Base-by-base conservation (phyloP, 2,888 invertebrate species). In the Allygus modestus region DNA sequence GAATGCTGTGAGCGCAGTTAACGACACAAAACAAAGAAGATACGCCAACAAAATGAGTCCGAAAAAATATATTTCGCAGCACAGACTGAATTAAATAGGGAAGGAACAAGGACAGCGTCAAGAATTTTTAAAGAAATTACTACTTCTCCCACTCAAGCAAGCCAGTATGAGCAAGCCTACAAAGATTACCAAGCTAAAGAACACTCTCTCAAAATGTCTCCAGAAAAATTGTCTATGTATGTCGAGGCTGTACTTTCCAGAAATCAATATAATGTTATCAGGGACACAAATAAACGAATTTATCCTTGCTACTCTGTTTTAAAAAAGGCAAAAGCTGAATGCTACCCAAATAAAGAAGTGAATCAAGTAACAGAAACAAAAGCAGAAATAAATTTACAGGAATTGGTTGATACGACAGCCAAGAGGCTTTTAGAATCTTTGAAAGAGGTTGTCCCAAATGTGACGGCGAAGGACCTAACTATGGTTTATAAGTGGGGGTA, bases 401-500 rank as follows among this genome's bases (percentile, higher is more conserved):
- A n/a, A 61, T 28, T 61, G 23, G 23, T 61, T 7, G 61, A 61
- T 28, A n/a, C 2, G 12, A 61, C 61, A 61, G 11, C 28, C 23
- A 9, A n/a, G 26, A 26, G 61, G 26, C 61, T 61, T 23, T 11
- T 9, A n/a, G 26, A 71, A 41, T 79, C 81, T 54, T 81, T 84
- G 20, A n/a, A 84, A 46, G 46, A 71, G 33, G 54, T 31, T 17
- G 46, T 81, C 23, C 33, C 23, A 85, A 83, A 84, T 85, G 81
- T 85, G 43, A 87, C 87, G 81, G 37, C 81, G 69, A 20, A 61
- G n/a, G 73, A 65, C 73, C 77, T 87, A 75, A 54, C 84, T 46
- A 71, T 88, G 43, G 84, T 87, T 33, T 88, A 75, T n/a, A 88
- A 88, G 87, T 88, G 88, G 88, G 88, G 88, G 12, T 88, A 88